Evolutionary conservation across 2,888 invertebrate species (phyloP).

Genomic region (Drosophila colorata): DNA sequence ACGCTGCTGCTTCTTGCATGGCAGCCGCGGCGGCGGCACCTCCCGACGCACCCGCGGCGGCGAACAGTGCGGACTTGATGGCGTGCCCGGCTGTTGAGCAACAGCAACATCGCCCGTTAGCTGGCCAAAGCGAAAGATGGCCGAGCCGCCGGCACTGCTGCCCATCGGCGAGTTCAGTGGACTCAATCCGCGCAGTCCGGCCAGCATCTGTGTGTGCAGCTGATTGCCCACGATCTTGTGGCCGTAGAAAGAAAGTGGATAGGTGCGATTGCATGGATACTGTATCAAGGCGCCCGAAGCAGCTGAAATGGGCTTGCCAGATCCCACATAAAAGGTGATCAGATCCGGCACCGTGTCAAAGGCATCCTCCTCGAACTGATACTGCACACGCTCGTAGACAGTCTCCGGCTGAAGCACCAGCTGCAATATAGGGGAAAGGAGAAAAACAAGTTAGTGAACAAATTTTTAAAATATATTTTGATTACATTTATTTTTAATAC

Average conservation of each 20-base stretch:
- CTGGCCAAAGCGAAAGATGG: constrained; percentile 81
- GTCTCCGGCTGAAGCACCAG: constrained; percentile 94
- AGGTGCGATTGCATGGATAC: constrained; percentile 92
- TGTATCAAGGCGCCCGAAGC: constrained; percentile 95
- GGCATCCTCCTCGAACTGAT: constrained; percentile 96
- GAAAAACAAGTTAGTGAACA: neutral
- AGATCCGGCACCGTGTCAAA: constrained; percentile 97
- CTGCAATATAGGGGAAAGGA: constrained; percentile 84
- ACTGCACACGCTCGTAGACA: constrained; percentile 95
- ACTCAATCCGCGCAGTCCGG: constrained; percentile 84
- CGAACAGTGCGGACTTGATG: constrained; percentile 86
- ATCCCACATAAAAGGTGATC: constrained; percentile 96
- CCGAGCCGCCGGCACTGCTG: constrained; percentile 80
- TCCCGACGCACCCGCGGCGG: constrained; percentile 87
- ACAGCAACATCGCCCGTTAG: constrained; percentile 15
- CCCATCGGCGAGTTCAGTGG: constrained; percentile 84
- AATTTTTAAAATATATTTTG: no score
- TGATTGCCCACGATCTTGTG: constrained; percentile 87
- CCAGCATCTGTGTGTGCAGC: constrained; percentile 84
- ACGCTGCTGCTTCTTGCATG: constrained; percentile 88
- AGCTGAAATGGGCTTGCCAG: constrained; percentile 94
- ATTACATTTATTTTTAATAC: neutral
- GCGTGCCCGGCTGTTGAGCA: constrained; percentile 64
- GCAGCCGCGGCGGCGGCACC: constrained; percentile 86
- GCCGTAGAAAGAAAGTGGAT: constrained; percentile 91